Conservation (phyloP, 2,797 vertebrate genomes). For the Tachyglossus aculeatus region DNA sequence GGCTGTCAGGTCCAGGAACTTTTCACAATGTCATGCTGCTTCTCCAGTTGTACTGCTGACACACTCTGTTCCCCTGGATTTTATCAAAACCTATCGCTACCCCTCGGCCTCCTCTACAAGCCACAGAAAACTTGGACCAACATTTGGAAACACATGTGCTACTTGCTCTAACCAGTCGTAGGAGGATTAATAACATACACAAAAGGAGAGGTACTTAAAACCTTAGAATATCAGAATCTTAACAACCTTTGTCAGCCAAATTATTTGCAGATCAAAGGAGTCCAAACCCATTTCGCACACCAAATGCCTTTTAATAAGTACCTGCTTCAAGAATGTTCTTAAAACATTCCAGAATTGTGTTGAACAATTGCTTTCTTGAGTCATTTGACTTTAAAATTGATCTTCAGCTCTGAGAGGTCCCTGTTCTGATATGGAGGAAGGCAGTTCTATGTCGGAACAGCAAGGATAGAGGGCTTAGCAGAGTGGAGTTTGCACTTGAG, state of each 20-base stretch:
- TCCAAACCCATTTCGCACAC: conserved; percentile 15
- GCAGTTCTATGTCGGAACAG: neutral
- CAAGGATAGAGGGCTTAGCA: neutral
- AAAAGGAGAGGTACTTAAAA: neutral
- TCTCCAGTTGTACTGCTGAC: no score
- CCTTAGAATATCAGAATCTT: no score
- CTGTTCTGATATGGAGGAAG: neutral
- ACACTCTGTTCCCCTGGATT: no score
- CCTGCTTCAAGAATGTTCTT: conserved; percentile 1
- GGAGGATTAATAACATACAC: neutral
- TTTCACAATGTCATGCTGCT: no score
- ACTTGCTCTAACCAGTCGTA: neutral
- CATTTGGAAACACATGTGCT: no score
- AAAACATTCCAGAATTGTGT: conserved; percentile 6
- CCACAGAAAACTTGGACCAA: no score
- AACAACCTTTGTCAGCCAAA: neutral
- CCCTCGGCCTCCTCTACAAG: no score
- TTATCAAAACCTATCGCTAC: no score
- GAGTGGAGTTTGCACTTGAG: neutral
- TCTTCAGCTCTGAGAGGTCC: neutral
- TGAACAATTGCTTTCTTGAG: conserved; percentile 15
- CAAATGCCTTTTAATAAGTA: neutral
- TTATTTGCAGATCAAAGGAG: neutral
- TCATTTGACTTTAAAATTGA: conserved; percentile 32
- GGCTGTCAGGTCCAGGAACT: no score